Base-by-base conservation (phyloP, 2,888 invertebrate genomes). In the Epirrhoe alternata region DNA sequence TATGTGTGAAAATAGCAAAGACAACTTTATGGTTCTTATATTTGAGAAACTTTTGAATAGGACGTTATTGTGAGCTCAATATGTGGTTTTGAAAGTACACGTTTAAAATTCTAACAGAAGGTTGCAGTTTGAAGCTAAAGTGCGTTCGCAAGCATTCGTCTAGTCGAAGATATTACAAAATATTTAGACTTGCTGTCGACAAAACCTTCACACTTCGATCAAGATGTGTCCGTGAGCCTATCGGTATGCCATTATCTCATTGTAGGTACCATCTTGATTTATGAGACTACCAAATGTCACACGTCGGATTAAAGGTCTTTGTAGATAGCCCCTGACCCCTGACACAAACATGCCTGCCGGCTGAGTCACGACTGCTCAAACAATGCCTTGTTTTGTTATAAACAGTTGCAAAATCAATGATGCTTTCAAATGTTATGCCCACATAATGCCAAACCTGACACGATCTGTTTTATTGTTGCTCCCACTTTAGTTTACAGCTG, bases 341-440 rank as follows among this genome's bases (percentile, higher is more conserved):
- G 68, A 65, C 74, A 58, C 38, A 17, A 33, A 58, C 56, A 57
- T 51, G 55, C 55, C 62, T 59, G 30, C 31, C 17, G 56, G 62
- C 65, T 57, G 50, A 70, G 69, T 74, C 74, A 74, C 74, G 74
- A 72, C 51, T 16, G 31, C 31, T 12, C 65, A 57, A 61, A 53
- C 57, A 61, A 35, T 31, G 49, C 54, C 62, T 62, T 68, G 61
- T 58, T 64, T 50, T 53, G n/a, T 14, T 56, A 56, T 45, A 47
- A 65, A 57, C 49, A 47, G 45, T 66, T 62, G 66, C 66, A 33
- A 59, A 66, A 66, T 57, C 10, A 56, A 42, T 58, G 52, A 53
- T 63, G 58, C 42, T 58, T 50, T 54, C 31, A 49, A 67, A 63
- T 67, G 55, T 62, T 63, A 55, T 33, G 51, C 52, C 24, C 38